Evolutionary conservation across 37 sponge, comb jelly and placozoan species (phyloP).

Genomic region (Eunapius fragilis): DNA sequence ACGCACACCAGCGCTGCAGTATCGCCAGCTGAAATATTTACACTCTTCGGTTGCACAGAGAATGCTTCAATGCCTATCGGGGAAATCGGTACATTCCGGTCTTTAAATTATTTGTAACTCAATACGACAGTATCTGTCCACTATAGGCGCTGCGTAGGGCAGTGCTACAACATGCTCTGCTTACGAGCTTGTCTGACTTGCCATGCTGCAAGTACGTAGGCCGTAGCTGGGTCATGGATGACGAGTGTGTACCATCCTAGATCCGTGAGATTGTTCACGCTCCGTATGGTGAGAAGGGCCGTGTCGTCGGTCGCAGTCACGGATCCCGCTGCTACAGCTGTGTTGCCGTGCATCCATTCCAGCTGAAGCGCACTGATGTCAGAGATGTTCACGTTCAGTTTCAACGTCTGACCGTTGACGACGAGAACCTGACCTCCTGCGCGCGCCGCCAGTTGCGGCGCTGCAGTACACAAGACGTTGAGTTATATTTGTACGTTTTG

Average conservation of each 20-base stretch:
- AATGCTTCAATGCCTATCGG: neutral
- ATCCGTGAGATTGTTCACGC: neutral
- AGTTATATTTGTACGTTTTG: too few relatives aligned
- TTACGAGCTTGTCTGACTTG: conserved; percentile 10
- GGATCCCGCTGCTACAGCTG: neutral
- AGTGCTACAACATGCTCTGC: neutral
- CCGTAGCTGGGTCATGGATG: neutral
- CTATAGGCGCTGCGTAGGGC: neutral
- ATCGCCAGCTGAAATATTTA: conserved; percentile 1
- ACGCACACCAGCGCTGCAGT: conserved; percentile 23
- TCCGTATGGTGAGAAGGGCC: neutral
- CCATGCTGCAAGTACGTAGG: conserved; percentile 11
- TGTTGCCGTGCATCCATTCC: conserved; percentile 9
- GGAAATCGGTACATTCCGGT: neutral
- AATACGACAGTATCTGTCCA: neutral
- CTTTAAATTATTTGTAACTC: neutral
- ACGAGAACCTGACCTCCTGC: neutral
- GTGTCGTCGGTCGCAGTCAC: neutral
- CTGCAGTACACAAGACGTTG: too few relatives aligned
- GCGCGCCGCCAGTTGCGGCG: too few relatives aligned
- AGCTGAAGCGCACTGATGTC: neutral
- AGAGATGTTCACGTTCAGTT: conserved; percentile 1
- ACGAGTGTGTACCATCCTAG: conserved; percentile 13
- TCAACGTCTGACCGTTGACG: neutral
- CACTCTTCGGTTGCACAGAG: neutral